These are phyloP conservation scores for Laodelphax striatellus DNA, from an alignment of 1,140 invertebrate species.

Conservation along the genomic window DNA sequence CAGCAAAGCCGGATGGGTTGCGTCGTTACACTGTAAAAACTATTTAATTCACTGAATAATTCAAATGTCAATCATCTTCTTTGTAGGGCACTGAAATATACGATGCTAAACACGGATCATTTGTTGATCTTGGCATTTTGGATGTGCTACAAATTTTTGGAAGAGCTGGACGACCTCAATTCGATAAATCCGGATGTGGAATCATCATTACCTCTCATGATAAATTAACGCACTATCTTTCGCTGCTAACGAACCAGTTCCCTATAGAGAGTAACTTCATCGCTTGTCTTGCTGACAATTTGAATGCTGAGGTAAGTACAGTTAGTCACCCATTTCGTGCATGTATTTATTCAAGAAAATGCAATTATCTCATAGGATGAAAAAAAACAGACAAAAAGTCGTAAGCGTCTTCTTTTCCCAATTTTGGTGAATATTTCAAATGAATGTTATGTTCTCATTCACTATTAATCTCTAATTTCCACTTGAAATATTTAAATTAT, in stretches of 20 bases:
- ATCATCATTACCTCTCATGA: conserved; percentile 91
- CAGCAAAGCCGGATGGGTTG: no score
- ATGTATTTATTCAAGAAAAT: no score
- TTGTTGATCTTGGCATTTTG: conserved; percentile 90
- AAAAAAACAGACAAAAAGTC: no score
- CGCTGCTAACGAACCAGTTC: conserved; percentile 88
- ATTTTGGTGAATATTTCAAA: no score
- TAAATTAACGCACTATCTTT: conserved; percentile 89
- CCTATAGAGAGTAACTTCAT: conserved; percentile 98
- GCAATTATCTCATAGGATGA: no score
- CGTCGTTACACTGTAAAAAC: no score
- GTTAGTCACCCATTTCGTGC: conserved; percentile 1
- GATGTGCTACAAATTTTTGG: conserved; percentile 99
- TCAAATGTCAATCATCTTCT: background rate
- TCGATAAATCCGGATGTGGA: conserved; percentile 78
- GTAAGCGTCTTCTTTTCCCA: no score
- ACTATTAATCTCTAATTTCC: no score
- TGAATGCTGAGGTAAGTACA: conserved; percentile 85
- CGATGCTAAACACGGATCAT: conserved; percentile 87
- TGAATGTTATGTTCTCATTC: no score
- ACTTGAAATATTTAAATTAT: no score
- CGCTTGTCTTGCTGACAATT: conserved; percentile 82
- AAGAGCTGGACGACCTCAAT: conserved; percentile 91
- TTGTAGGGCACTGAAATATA: conserved; percentile 92
- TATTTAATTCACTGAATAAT: no score